phyloP scores from a whole-genome alignment of 2,797 vertebrate species.

The Pseudomugil gertrudae region DNA sequence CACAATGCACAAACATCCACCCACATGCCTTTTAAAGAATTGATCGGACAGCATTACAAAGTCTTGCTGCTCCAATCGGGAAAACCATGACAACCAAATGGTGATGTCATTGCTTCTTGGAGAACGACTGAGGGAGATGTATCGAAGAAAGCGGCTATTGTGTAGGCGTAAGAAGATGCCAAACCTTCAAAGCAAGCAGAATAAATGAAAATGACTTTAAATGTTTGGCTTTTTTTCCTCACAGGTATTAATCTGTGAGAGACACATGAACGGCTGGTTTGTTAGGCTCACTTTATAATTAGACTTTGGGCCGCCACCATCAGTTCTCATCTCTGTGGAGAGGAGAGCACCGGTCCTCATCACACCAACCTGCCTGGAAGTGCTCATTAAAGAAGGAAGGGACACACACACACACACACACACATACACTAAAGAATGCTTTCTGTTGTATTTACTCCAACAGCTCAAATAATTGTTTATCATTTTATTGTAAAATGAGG shows the following conservation, averaged over 20 bases:
- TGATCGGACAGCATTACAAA: conserved; percentile 18
- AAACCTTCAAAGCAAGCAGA: conserved; percentile 16
- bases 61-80: conserved; percentile 27
- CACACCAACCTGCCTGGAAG: conserved; percentile 70
- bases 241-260: conserved; percentile 39
- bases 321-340: conserved; percentile 64
- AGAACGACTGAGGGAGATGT: conserved; percentile 22
- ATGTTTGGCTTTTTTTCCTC: conserved; percentile 20
- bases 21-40: conserved; percentile 33
- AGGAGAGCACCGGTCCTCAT: conserved; percentile 66
- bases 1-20: conserved; percentile 28
- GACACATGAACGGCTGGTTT: conserved; percentile 46
- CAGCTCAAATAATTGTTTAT: conserved; percentile 63
- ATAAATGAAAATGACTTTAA: conserved; percentile 14
- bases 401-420: conserved; percentile 32
- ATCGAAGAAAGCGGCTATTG: conserved; percentile 4
- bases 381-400: conserved; percentile 67
- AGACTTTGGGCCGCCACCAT: conserved; percentile 62
- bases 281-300: conserved; percentile 65
- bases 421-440: conserved; percentile 30
- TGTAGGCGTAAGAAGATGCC: conserved; percentile 31
- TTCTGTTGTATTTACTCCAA: conserved; percentile 66
- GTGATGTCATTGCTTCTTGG: conserved; percentile 36
- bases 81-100: conserved; percentile 58
- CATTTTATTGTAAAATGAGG: conserved; percentile 41